phyloP scores from a whole-genome alignment of 2,888 invertebrate genomes.

The Rhogogaster chlorosoma region DNA sequence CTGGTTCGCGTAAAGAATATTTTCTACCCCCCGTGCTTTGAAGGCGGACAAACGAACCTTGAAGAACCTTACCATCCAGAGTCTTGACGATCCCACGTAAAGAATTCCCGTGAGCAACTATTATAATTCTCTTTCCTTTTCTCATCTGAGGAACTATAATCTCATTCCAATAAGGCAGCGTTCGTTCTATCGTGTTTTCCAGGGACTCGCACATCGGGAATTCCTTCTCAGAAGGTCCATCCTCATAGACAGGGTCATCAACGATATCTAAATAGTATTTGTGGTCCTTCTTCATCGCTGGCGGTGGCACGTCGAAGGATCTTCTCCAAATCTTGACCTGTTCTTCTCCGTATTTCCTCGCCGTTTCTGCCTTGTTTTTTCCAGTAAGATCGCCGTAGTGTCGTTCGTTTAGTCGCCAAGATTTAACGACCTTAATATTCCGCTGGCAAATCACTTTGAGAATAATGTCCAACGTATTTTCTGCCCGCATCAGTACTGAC shows the following conservation, averaged over 20 bases:
- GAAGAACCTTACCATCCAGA: slow-evolving; percentile 67
- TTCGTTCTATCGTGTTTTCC: slow-evolving; percentile 71
- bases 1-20: slow-evolving; percentile 36
- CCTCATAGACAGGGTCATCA: slow-evolving; percentile 69
- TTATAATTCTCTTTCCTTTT: slow-evolving; percentile 71
- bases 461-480: slow-evolving; percentile 70
- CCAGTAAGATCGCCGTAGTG: background rate
- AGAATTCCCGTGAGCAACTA: slow-evolving; percentile 76
- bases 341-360: slow-evolving; percentile 74
- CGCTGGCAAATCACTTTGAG: slow-evolving; percentile 69
- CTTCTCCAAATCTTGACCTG: slow-evolving; percentile 73
- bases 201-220: slow-evolving; percentile 69
- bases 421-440: slow-evolving; percentile 67
- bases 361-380: slow-evolving; percentile 58
- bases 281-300: background rate
- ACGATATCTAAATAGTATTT: slow-evolving; percentile 63
- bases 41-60: slow-evolving; percentile 7
- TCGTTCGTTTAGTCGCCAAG: slow-evolving; percentile 68
- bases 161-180: slow-evolving; percentile 79
- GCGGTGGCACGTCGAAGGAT: slow-evolving; percentile 52
- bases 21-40: background rate
- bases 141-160: slow-evolving; percentile 77
- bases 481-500: slow-evolving; percentile 73
- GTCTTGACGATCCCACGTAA: slow-evolving; percentile 75
- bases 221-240: slow-evolving; percentile 66